Conservation (phyloP, 2,113 vertebrate species). For the Paratilapia polleni region DNA sequence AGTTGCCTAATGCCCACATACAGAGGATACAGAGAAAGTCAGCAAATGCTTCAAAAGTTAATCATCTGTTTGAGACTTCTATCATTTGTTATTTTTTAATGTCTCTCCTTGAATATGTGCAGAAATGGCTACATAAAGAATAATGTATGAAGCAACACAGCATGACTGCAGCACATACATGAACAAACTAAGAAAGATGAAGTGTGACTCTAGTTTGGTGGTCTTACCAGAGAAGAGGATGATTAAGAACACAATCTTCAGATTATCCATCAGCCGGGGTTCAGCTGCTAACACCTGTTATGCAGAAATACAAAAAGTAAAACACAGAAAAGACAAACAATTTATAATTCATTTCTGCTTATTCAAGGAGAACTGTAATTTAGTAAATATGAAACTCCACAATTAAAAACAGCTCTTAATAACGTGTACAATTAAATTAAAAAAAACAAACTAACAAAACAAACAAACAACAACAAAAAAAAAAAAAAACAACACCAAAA, state of each 20-base stretch:
- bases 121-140: too few relatives aligned
- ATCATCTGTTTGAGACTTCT: too few relatives aligned
- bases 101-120: too few relatives aligned
- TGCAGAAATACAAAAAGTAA: neutral
- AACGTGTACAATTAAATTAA: neutral
- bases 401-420: neutral
- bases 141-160: too few relatives aligned
- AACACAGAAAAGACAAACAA: neutral
- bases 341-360: neutral
- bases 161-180: neutral
- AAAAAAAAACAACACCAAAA: neutral
- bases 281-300: slow-evolving; percentile 40
- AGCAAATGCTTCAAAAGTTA: too few relatives aligned
- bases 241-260: slow-evolving; percentile 34
- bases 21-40: neutral
- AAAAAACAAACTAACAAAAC: neutral
- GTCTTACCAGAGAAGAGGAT: slow-evolving; percentile 45
- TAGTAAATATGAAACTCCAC: neutral
- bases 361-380: neutral
- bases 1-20: neutral
- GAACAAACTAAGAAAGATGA: neutral
- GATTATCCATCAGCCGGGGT: neutral
- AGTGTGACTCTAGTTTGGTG: neutral
- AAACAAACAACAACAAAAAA: neutral
- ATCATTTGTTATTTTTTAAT: too few relatives aligned